These are phyloP conservation scores for Tupaia chinensis DNA, from an alignment of 2,113 vertebrate genomes.

Conservation along the genomic window DNA sequence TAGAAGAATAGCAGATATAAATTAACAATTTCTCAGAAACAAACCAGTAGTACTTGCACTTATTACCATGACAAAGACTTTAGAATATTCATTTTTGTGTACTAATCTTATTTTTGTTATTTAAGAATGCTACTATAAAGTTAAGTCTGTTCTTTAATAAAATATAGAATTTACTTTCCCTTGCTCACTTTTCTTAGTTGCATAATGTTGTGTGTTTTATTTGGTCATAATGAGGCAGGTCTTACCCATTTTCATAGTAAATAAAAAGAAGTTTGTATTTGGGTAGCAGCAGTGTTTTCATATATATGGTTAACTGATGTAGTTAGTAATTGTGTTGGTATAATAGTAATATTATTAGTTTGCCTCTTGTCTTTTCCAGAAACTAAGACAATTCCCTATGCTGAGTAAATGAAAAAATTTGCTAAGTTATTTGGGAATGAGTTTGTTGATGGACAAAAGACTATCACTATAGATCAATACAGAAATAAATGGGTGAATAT, in stretches of 20 bases:
- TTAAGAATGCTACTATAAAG: not conserved
- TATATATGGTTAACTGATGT: not conserved
- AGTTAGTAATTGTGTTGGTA: not conserved
- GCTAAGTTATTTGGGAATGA: not conserved
- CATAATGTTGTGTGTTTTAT: not conserved
- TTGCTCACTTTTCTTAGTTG: not conserved
- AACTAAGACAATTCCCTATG: not conserved
- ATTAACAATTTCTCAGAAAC: not conserved
- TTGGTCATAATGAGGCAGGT: not conserved
- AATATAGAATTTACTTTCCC: not conserved
- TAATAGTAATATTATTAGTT: not conserved
- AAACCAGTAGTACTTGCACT: not conserved
- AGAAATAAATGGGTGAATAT: not conserved
- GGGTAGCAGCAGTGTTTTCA: not conserved
- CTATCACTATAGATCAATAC: not conserved
- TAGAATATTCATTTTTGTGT: not conserved
- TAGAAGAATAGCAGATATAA: not conserved
- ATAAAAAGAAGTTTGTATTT: not conserved
- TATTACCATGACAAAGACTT: not conserved
- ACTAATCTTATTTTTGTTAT: not conserved
- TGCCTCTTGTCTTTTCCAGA: not conserved
- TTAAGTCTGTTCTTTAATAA: not conserved
- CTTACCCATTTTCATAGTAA: not conserved
- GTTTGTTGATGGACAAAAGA: not conserved
- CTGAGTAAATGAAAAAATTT: not conserved